Conservation (phyloP, 2,113 vertebrate species). For the Rhombomys opimus region DNA sequence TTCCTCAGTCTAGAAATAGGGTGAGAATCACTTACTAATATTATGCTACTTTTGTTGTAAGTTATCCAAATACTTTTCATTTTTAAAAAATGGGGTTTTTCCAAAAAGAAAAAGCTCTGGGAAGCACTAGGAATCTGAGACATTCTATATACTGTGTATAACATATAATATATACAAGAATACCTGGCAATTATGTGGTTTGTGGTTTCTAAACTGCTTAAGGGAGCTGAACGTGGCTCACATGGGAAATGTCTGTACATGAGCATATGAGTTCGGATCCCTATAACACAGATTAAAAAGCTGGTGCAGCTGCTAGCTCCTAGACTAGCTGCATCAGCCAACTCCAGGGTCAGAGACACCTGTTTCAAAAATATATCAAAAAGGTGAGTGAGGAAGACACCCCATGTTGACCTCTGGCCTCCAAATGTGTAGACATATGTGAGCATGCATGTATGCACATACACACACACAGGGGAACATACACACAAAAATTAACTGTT, state of each 20-base stretch:
- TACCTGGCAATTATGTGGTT: slow-evolving; percentile 21
- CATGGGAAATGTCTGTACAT: background rate
- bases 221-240: background rate
- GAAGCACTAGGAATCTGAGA: slow-evolving; percentile 33
- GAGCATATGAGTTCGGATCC: background rate
- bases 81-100: slow-evolving; percentile 44
- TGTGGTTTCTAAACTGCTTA: slow-evolving; percentile 25
- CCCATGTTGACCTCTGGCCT: background rate
- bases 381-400: background rate
- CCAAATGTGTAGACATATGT: background rate
- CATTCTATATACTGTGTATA: background rate
- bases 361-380: background rate
- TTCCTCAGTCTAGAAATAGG: background rate
- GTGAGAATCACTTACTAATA: slow-evolving; percentile 18
- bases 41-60: background rate
- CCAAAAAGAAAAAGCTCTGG: slow-evolving; percentile 33
- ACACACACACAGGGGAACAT: background rate
- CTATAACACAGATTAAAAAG: background rate
- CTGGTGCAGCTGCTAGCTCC: background rate
- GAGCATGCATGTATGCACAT: background rate
- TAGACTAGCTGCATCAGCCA: background rate
- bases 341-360: background rate
- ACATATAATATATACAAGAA: slow-evolving; percentile 11
- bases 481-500: background rate
- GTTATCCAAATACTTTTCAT: slow-evolving; percentile 40